Evolutionary conservation across 92 coral and sea anemone species (phyloP).

Genomic region (Pocillopora meandrina): DNA sequence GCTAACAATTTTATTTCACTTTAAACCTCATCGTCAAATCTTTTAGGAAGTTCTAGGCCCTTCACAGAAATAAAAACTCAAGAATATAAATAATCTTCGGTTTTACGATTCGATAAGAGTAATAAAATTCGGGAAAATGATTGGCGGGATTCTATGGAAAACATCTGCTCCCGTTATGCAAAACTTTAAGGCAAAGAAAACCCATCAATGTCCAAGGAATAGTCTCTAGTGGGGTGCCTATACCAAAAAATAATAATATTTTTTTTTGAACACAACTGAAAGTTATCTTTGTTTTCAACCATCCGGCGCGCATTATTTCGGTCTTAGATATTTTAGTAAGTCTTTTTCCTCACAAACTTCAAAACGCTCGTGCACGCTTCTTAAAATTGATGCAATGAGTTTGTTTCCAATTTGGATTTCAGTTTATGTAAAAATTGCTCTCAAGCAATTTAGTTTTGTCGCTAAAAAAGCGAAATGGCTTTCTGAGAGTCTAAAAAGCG

Average conservation of each 20-base stretch:
- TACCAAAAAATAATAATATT: slow-evolving; percentile 29
- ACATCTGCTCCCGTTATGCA: slow-evolving; percentile 39
- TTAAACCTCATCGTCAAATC: slow-evolving; percentile 13
- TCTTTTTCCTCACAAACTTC: not conserved
- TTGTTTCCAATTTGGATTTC: slow-evolving; percentile 13
- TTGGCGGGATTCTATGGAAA: slow-evolving; percentile 25
- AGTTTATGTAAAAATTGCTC: not conserved
- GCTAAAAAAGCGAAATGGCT: slow-evolving; percentile 11
- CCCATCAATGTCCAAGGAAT: slow-evolving; percentile 31
- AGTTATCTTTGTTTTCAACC: slow-evolving; percentile 15
- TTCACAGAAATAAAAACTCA: slow-evolving; percentile 5
- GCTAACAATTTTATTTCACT: not conserved
- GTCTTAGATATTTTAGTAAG: not conserved
- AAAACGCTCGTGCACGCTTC: not conserved
- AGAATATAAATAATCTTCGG: slow-evolving; percentile 22
- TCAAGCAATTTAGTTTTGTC: slow-evolving; percentile 15
- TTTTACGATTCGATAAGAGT: not conserved
- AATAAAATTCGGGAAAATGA: slow-evolving; percentile 22
- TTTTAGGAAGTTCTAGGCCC: not conserved
- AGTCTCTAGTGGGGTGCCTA: slow-evolving; percentile 36
- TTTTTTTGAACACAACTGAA: slow-evolving; percentile 14
- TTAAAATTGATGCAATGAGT: not conserved
- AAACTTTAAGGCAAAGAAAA: slow-evolving; percentile 27
- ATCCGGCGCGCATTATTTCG: not conserved
- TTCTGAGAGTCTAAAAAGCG: slow-evolving; percentile 15